Percentiles rank a stretch among this genome's conserved stretches.
Conservation (phyloP, 2,888 invertebrate genomes). For the Tipula unca region DNA sequence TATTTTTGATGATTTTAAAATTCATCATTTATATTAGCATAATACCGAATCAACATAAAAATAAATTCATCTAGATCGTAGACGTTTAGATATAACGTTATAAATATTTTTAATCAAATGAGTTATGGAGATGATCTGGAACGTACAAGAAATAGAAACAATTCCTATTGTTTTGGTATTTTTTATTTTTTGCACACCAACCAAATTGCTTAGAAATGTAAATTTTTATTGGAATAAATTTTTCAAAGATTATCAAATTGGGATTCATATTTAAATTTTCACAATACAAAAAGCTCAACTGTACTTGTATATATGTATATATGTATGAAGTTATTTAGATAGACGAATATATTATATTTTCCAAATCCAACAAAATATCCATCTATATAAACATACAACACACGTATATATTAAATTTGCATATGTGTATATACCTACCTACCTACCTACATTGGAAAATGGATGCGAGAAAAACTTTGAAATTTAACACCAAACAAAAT, state of each 20-base stretch:
- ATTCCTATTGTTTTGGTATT: neutral
- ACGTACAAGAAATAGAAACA: neutral
- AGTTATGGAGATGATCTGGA: neutral
- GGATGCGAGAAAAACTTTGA: neutral
- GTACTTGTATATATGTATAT: neutral
- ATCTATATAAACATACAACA: too few relatives aligned
- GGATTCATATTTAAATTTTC: neutral
- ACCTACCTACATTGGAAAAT: neutral
- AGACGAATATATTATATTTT: neutral
- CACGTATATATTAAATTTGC: neutral
- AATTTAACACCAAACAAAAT: neutral
- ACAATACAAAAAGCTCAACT: neutral
- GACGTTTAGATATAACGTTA: neutral
- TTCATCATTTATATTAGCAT: neutral
- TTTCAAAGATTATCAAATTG: constrained; percentile 8
- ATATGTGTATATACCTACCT: neutral
- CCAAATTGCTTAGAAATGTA: neutral
- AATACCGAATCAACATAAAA: neutral
- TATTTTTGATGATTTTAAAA: neutral
- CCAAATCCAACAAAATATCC: neutral
- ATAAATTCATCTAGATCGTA: neutral
- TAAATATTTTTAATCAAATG: neutral
- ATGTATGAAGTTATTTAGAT: neutral
- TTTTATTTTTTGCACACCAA: too few relatives aligned
- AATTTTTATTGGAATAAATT: neutral